These are phyloP conservation scores for Apotomis capreana DNA, from an alignment of 2,888 invertebrate genomes.

Conservation along the genomic window DNA sequence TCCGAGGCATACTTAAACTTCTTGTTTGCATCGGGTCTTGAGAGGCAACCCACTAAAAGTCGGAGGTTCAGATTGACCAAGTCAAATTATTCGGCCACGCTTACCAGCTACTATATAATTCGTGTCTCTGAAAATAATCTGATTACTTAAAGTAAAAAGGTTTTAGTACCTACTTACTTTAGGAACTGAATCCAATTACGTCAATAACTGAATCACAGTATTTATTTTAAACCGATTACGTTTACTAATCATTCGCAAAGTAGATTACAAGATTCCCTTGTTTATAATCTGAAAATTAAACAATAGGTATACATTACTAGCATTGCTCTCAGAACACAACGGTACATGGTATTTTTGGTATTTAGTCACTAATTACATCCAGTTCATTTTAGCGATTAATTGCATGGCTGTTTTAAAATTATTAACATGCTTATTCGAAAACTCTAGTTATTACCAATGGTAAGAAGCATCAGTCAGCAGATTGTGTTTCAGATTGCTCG, in stretches of 20 bases:
- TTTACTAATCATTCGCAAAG: background rate
- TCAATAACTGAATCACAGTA: conserved; percentile 3
- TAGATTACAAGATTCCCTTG: conserved; percentile 8
- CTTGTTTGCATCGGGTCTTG: no score
- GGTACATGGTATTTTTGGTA: background rate
- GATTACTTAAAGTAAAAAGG: no score
- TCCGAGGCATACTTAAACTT: no score
- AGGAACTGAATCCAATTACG: conserved; percentile 4
- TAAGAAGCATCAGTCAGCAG: no score
- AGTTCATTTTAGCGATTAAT: conserved; percentile 3
- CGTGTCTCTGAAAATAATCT: no score
- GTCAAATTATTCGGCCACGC: no score
- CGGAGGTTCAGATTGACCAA: no score
- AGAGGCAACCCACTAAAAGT: no score
- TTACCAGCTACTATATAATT: no score
- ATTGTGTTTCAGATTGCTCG: no score
- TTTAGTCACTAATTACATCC: conserved; percentile 13
- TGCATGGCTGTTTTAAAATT: background rate
- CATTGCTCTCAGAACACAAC: conserved; percentile 22
- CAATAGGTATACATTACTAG: conserved; percentile 4
- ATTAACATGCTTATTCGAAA: background rate
- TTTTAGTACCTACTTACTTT: background rate
- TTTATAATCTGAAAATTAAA: conserved; percentile 8
- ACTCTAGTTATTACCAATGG: background rate
- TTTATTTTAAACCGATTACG: conserved; percentile 7